phyloP scores from a whole-genome alignment of 2,797 vertebrate genomes.

The Phataginus tetradactyla region DNA sequence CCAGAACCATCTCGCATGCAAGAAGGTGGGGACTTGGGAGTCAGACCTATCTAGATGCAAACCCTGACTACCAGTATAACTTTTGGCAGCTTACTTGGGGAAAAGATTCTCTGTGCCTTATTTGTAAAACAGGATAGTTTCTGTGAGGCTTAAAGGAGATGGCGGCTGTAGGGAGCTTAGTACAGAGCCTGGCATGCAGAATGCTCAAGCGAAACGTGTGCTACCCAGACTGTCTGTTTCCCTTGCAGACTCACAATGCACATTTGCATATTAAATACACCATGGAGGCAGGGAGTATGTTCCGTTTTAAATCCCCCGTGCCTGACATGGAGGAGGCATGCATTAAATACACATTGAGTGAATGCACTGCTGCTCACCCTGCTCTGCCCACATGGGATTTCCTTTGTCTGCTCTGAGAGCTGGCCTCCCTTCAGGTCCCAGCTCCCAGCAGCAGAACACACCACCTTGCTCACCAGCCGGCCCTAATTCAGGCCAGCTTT shows the following conservation, averaged over 20 bases:
- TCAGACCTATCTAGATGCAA: not conserved
- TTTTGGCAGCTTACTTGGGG: not conserved
- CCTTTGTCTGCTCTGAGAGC: not conserved
- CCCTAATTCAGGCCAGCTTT: not conserved
- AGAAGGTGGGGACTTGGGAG: not conserved
- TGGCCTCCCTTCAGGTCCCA: not conserved
- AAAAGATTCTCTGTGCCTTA: not conserved
- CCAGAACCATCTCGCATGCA: not conserved
- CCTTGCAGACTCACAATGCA: not conserved
- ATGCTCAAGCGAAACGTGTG: not conserved
- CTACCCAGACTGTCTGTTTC: not conserved
- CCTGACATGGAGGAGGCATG: not conserved
- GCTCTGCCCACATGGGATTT: not conserved
- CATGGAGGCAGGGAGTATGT: not conserved
- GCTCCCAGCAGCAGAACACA: not conserved
- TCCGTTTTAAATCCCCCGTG: not conserved
- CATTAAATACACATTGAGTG: not conserved
- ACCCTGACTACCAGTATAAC: not conserved
- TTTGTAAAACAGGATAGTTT: not conserved
- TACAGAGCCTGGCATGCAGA: not conserved
- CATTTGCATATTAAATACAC: conserved; percentile 16
- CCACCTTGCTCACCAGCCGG: not conserved
- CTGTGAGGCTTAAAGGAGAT: not conserved
- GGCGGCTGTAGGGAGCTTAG: not conserved
- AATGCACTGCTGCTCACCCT: not conserved